Conservation (phyloP, 2,113 vertebrate genomes). For the Ophiodon elongatus region DNA sequence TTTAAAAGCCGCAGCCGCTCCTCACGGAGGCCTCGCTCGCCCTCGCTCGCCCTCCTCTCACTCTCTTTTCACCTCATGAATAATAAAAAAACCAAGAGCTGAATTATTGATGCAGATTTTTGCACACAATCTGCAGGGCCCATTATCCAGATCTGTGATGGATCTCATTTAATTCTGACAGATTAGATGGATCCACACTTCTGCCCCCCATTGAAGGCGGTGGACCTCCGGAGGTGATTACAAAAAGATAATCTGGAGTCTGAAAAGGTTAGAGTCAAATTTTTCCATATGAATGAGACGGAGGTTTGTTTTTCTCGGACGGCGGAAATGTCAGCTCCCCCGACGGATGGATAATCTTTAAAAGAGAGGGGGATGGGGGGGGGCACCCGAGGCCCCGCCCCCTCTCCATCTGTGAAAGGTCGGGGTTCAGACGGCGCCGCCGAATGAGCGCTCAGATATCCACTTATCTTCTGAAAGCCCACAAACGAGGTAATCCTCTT, state of each 20-base stretch:
- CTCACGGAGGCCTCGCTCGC: background rate
- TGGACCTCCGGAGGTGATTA: conserved; percentile 68
- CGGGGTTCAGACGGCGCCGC: conserved; percentile 39
- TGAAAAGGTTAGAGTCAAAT: conserved; percentile 69
- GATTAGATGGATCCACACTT: conserved; percentile 75
- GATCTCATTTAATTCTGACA: conserved; percentile 80
- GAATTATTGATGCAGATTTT: conserved; percentile 85
- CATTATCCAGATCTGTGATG: conserved; percentile 78
- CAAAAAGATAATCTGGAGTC: conserved; percentile 67
- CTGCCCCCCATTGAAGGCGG: conserved; percentile 34
- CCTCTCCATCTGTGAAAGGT: conserved; percentile 57
- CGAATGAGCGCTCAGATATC: conserved; percentile 54
- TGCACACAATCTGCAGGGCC: conserved; percentile 80
- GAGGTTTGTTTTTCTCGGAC: conserved; percentile 50
- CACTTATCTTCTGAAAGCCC: conserved; percentile 71
- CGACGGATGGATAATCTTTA: conserved; percentile 4
- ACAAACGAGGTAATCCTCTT: conserved; percentile 68
- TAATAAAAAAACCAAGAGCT: conserved; percentile 71
- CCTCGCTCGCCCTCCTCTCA: background rate
- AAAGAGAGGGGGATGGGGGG: background rate
- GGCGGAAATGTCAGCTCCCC: conserved; percentile 69
- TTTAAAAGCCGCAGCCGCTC: no score
- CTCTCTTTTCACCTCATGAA: conserved; percentile 62
- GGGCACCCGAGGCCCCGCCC: background rate
- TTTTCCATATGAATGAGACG: conserved; percentile 72